A percentile compares a stretch with the other conserved stretches of the same genome.
These are phyloP conservation scores for Clarias batrachus DNA, from an alignment of 2,113 vertebrate species.

Conservation along the genomic window DNA sequence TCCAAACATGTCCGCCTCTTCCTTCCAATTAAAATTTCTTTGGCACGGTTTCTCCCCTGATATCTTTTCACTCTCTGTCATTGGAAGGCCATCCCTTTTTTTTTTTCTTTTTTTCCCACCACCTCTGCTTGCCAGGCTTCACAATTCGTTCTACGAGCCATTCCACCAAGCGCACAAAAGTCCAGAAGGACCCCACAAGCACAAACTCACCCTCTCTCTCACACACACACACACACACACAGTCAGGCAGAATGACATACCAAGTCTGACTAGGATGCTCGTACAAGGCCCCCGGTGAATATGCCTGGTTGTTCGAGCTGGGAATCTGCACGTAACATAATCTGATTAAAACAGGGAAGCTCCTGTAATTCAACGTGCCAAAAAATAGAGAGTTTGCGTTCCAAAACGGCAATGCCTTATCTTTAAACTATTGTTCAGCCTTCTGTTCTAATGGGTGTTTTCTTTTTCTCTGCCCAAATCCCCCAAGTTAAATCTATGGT, in stretches of 20 bases:
- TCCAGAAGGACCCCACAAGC: slow-evolving; percentile 49
- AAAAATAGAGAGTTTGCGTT: background rate
- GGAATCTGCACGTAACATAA: background rate
- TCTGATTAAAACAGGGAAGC: background rate
- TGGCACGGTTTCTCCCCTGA: slow-evolving; percentile 44
- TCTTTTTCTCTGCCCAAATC: background rate
- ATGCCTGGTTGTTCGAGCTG: slow-evolving; percentile 1
- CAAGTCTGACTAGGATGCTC: slow-evolving; percentile 12
- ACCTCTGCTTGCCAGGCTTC: slow-evolving; percentile 44
- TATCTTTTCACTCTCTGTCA: slow-evolving; percentile 49
- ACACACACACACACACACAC: slow-evolving; percentile 5
- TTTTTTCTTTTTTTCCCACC: background rate
- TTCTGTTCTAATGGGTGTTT: background rate
- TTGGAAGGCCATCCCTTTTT: slow-evolving; percentile 33
- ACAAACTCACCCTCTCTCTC: slow-evolving; percentile 24
- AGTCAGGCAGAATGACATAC: slow-evolving; percentile 28
- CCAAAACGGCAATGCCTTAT: background rate
- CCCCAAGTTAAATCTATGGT: background rate
- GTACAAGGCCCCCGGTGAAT: slow-evolving; percentile 21
- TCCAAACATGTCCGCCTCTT: slow-evolving; percentile 42
- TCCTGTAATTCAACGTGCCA: background rate
- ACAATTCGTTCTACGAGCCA: slow-evolving; percentile 48
- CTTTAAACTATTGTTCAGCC: background rate
- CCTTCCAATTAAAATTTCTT: slow-evolving; percentile 55
- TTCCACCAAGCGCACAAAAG: slow-evolving; percentile 40